phyloP scores from a whole-genome alignment of 2,797 vertebrate genomes.

The Micropoecilia bifurca region DNA sequence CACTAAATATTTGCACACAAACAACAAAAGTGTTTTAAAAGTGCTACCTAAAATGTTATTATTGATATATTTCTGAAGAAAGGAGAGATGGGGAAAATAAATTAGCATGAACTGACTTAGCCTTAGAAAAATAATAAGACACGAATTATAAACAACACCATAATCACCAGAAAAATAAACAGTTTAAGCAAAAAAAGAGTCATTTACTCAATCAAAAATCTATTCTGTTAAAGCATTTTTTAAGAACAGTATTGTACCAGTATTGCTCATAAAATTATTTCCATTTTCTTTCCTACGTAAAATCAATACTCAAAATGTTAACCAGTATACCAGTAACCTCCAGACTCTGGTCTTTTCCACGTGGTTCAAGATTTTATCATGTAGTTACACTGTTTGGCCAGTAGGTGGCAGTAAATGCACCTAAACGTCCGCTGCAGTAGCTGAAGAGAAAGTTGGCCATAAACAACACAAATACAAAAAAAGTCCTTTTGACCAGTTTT shows the following conservation, averaged over 20 bases:
- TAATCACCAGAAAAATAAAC: not conserved
- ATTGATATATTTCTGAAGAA: not conserved
- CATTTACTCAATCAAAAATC: not conserved
- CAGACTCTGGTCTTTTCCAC: no score
- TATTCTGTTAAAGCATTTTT: not conserved
- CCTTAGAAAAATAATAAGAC: no score
- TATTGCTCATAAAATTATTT: not conserved
- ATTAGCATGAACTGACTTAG: not conserved
- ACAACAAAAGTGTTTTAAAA: no score
- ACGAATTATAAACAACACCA: not conserved
- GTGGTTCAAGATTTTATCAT: not conserved
- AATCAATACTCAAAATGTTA: not conserved
- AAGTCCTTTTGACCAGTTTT: not conserved
- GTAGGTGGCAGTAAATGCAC: not conserved
- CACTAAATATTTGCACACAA: no score
- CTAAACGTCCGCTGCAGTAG: not conserved
- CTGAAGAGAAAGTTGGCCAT: no score
- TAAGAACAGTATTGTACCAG: not conserved
- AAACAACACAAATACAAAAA: not conserved
- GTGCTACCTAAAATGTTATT: not conserved
- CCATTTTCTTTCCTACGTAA: not conserved
- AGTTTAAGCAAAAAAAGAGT: not conserved
- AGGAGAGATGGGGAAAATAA: not conserved
- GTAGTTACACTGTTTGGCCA: not conserved
- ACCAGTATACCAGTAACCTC: not conserved